Percentiles rank a stretch among this genome's conserved stretches.
phyloP scores from a whole-genome alignment of 2,888 invertebrate species.

The Poecilus cupreus region DNA sequence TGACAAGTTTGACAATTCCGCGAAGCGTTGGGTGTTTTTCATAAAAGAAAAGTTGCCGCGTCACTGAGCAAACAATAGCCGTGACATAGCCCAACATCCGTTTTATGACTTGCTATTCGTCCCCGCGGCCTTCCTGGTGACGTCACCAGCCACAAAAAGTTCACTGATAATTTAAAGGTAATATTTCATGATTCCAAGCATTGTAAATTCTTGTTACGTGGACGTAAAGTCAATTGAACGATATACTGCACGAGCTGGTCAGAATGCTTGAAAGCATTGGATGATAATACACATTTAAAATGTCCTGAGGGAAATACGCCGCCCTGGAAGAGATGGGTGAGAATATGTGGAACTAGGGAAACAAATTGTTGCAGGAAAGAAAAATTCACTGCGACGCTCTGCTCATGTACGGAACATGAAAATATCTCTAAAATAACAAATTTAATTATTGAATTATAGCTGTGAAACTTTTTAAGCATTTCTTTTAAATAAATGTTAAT shows the following conservation, averaged over 20 bases:
- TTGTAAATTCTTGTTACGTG: constrained; percentile 41
- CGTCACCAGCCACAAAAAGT: constrained; percentile 11
- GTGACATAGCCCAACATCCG: constrained; percentile 28
- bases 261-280: constrained; percentile 47
- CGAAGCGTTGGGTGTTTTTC: constrained; percentile 32
- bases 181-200: constrained; percentile 35
- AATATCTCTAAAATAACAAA: neutral
- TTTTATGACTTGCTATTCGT: constrained; percentile 29
- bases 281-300: constrained; percentile 37
- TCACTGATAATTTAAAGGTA: constrained; percentile 41
- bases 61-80: constrained; percentile 31
- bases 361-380: constrained; percentile 5
- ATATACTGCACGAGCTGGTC: constrained; percentile 19
- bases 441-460: too few species aligned
- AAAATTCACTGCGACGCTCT: neutral
- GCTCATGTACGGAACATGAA: neutral
- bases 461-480: too few species aligned
- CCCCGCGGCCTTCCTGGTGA: neutral
- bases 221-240: constrained; percentile 28
- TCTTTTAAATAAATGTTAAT: too few species aligned
- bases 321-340: neutral
- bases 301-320: constrained; percentile 23
- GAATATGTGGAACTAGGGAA: constrained; percentile 34
- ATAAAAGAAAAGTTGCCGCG: constrained; percentile 17
- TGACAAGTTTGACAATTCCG: constrained; percentile 48